These are phyloP conservation scores for Physella acuta DNA, from an alignment of 1,140 invertebrate genomes.

Conservation along the genomic window DNA sequence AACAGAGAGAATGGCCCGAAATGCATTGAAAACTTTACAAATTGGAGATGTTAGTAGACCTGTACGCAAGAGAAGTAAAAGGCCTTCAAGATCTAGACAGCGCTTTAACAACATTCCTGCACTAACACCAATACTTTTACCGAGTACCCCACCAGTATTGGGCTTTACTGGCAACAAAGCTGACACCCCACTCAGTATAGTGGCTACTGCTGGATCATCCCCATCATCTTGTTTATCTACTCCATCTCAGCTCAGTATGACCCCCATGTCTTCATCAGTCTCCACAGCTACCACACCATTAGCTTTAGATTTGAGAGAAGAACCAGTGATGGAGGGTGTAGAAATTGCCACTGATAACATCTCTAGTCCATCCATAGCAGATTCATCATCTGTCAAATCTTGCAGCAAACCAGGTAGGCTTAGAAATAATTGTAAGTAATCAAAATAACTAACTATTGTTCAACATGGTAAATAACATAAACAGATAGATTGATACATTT, in stretches of 20 bases:
- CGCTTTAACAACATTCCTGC: not conserved
- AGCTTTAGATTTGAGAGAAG: slow-evolving; percentile 13
- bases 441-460: too few relatives aligned
- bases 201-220: not conserved
- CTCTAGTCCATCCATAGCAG: slow-evolving; percentile 11
- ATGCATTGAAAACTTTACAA: slow-evolving; percentile 27
- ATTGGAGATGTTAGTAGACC: slow-evolving; percentile 8
- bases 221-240: not conserved
- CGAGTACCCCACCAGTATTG: not conserved
- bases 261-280: slow-evolving; percentile 4
- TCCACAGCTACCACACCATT: slow-evolving; percentile 9
- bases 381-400: slow-evolving; percentile 12
- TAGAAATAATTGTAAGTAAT: too few relatives aligned
- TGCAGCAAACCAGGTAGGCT: slow-evolving; percentile 21
- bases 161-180: not conserved
- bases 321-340: slow-evolving; percentile 24
- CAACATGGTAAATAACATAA: too few relatives aligned
- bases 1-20: slow-evolving; percentile 28
- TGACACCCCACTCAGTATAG: not conserved
- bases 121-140: not conserved
- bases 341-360: slow-evolving; percentile 9
- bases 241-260: not conserved
- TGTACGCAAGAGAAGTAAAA: slow-evolving; percentile 19
- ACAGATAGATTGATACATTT: not conserved
- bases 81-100: not conserved